phyloP scores from a whole-genome alignment of 2,888 invertebrate genomes.

The Meloe dianella region DNA sequence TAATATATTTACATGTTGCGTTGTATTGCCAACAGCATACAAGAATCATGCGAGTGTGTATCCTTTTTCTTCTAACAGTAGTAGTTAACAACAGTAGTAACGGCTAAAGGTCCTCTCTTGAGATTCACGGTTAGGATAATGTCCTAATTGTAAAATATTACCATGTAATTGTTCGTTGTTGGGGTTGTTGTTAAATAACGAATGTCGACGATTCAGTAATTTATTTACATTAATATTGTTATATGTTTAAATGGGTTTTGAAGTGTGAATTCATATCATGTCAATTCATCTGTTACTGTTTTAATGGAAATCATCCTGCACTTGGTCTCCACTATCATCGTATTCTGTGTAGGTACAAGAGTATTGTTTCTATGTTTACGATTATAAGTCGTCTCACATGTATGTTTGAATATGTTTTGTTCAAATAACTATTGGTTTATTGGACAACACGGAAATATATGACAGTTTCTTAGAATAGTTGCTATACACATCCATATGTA shows the following conservation, averaged over 20 bases:
- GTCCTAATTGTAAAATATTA: constrained; percentile 42
- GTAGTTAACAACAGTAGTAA: constrained; percentile 3
- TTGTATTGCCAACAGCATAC: neutral
- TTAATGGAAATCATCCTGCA: constrained; percentile 1
- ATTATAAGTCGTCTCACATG: neutral
- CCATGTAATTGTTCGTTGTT: constrained; percentile 34
- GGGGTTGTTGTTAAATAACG: neutral
- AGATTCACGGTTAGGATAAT: constrained; percentile 21
- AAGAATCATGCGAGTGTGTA: neutral
- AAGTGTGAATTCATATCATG: neutral
- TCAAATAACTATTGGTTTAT: neutral
- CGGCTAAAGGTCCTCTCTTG: constrained; percentile 1
- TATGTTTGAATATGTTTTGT: neutral
- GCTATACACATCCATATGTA: neutral
- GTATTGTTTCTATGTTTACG: neutral
- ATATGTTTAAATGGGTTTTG: neutral
- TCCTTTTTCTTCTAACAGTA: constrained; percentile 4
- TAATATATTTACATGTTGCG: constrained; percentile 26
- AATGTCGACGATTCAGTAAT: constrained; percentile 19
- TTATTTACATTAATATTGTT: constrained; percentile 21
- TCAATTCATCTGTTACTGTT: constrained; percentile 1
- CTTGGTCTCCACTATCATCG: neutral
- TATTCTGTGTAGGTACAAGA: neutral
- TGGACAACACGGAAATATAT: constrained; percentile 1
- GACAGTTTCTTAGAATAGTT: neutral